These are phyloP conservation scores for Ambastaia sidthimunki DNA, from an alignment of 2,797 vertebrate species.

Conservation along the genomic window DNA sequence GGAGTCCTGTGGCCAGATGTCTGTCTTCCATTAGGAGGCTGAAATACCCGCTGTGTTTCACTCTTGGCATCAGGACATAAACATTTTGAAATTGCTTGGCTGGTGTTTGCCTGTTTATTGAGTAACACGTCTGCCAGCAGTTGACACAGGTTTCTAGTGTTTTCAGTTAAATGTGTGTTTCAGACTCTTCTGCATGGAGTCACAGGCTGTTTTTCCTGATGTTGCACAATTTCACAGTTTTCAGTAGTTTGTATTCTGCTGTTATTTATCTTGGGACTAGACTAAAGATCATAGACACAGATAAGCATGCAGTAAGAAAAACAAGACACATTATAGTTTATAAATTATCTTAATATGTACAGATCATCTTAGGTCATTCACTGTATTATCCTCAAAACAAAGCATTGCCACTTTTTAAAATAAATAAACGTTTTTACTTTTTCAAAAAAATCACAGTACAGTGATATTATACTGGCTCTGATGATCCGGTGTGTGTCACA, in stretches of 20 bases:
- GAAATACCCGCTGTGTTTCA: slow-evolving; percentile 68
- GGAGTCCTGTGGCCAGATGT: slow-evolving; percentile 53
- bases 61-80: slow-evolving; percentile 64
- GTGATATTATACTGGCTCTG: too few species aligned
- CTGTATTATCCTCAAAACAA: too few species aligned
- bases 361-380: too few species aligned
- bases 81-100: slow-evolving; percentile 56
- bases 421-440: too few species aligned
- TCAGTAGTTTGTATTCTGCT: slow-evolving; percentile 31
- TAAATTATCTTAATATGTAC: too few species aligned
- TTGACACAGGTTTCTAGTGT: slow-evolving; percentile 49
- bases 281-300: slow-evolving; percentile 9
- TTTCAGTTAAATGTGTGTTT: slow-evolving; percentile 42
- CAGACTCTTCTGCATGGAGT: slow-evolving; percentile 46
- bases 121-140: slow-evolving; percentile 60
- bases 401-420: too few species aligned
- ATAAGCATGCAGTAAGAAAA: not conserved
- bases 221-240: slow-evolving; percentile 53
- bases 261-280: slow-evolving; percentile 12
- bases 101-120: slow-evolving; percentile 61
- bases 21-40: slow-evolving; percentile 71
- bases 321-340: not conserved
- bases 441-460: too few species aligned
- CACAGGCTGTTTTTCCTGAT: slow-evolving; percentile 58
- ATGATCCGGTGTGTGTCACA: not conserved